Evolutionary conservation across 2,113 vertebrate species (phyloP).

Genomic region (Carollia perspicillata): DNA sequence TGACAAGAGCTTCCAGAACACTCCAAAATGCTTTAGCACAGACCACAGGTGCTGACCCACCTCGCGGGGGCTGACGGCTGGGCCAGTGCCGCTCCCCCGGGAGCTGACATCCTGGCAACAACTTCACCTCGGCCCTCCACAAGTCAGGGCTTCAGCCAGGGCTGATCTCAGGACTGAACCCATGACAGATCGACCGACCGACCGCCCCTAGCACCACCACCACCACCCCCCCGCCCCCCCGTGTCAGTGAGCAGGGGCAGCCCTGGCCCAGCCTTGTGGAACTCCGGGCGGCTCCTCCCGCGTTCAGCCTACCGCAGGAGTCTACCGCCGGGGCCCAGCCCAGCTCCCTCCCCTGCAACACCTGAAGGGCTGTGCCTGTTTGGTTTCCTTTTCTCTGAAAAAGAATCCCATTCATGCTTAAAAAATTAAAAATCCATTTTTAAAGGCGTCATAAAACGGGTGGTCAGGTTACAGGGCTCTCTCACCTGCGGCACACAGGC

Average conservation of each 20-base stretch:
- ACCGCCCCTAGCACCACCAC: no score
- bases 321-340: not conserved
- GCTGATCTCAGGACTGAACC: not conserved
- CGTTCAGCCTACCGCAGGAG: fast-evolving
- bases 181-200: no score
- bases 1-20: not conserved
- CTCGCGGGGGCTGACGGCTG: not conserved
- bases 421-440: not conserved
- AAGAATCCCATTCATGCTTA: not conserved
- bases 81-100: fast-evolving
- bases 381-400: no score
- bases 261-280: not conserved
- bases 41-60: not conserved
- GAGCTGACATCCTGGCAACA: fast-evolving
- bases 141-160: not conserved
- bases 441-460: fast-evolving
- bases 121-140: not conserved
- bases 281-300: fast-evolving
- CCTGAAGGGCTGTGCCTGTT: fast-evolving
- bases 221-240: no score
- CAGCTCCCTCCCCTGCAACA: fast-evolving
- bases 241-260: not conserved
- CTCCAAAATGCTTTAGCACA: not conserved
- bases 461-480: not conserved
- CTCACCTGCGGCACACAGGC: fast-evolving